Conservation (phyloP, 2,888 invertebrate genomes). For the Xestia rhomboidea region DNA sequence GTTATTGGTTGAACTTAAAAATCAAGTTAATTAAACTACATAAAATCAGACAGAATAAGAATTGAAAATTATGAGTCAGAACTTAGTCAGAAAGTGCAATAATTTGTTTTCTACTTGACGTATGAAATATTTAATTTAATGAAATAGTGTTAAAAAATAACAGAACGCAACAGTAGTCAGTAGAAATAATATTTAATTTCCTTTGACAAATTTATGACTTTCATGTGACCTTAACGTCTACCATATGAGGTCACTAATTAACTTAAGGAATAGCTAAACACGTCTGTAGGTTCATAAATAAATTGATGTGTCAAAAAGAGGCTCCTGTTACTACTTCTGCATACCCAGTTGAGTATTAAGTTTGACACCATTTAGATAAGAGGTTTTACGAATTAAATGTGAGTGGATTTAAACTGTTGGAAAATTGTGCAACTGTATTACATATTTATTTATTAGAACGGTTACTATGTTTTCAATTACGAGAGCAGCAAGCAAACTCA, state of each 20-base stretch:
- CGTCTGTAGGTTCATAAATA: slow-evolving; percentile 28
- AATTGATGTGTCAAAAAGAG: slow-evolving; percentile 6
- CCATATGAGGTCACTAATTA: slow-evolving; percentile 59
- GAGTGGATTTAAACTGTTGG: too few species aligned
- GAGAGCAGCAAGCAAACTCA: too few species aligned
- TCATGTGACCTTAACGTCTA: slow-evolving; percentile 60
- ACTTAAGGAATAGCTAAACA: slow-evolving; percentile 22
- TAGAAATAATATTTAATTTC: slow-evolving; percentile 16
- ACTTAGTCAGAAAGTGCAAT: background rate
- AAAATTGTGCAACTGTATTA: too few species aligned
- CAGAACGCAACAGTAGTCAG: slow-evolving; percentile 13
- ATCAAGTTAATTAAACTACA: too few species aligned
- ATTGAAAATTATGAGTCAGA: background rate
- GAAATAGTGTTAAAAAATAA: background rate
- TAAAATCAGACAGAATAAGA: too few species aligned
- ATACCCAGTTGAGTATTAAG: background rate
- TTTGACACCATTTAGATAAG: background rate
- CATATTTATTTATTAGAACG: too few species aligned
- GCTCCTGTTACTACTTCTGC: background rate
- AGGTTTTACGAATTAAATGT: too few species aligned
- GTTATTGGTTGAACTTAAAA: too few species aligned
- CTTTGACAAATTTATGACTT: slow-evolving; percentile 51
- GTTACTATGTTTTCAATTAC: too few species aligned
- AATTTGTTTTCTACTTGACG: background rate
- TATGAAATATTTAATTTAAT: background rate